Base-by-base conservation (phyloP, 2,113 vertebrate species). In the Oryzias woworae region DNA sequence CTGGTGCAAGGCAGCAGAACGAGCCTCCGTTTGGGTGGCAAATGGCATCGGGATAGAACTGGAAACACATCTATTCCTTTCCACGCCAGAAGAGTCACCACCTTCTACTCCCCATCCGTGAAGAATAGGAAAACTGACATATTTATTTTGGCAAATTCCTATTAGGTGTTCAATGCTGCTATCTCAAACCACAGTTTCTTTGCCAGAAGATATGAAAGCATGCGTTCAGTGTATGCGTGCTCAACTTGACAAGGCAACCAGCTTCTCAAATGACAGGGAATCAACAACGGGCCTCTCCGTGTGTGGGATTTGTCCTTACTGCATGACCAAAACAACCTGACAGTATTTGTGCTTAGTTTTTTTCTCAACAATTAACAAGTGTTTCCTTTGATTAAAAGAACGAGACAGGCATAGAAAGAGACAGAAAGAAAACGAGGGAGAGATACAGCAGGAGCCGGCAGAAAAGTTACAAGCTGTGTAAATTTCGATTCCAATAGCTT, bases 1-100 rank as follows among this genome's bases (percentile, higher is more conserved):
- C 83, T 66, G 85, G 85, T 85, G 90, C 89, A 63, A 86, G 78
- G 77, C 83, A 46, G 88, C 79, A 78, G 79, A 87, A 87, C 81
- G 63, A 50, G 53, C 50, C 78, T 59, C 73, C 57, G 53, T 86
- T 88, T 88, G 86, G 85, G 89, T 82, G 82, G 89, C 82, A 89
- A 90, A 87, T 86, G 78, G 83, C 82, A 81, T 77, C 58, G 24
- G 71, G 78, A 82, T 62, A 75, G 71, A 78, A 85, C 72, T 66
- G 75, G 85, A 69, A 90, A 85, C 82, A 84, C 73, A 85, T 80
- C 67, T 87, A 66, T 87, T 86, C 68, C 79, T 84, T 71, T 83
- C 84, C 75, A 85, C 80, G 71, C 82, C 78, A 82, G 76, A 86
- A 62, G 69, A 78, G 56, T 78, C 78, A 82, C 46, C 7, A 4